Percentiles rank a stretch among this genome's conserved stretches.
Conservation (phyloP, 2,888 invertebrate species). For the Colostygia pectinataria region DNA sequence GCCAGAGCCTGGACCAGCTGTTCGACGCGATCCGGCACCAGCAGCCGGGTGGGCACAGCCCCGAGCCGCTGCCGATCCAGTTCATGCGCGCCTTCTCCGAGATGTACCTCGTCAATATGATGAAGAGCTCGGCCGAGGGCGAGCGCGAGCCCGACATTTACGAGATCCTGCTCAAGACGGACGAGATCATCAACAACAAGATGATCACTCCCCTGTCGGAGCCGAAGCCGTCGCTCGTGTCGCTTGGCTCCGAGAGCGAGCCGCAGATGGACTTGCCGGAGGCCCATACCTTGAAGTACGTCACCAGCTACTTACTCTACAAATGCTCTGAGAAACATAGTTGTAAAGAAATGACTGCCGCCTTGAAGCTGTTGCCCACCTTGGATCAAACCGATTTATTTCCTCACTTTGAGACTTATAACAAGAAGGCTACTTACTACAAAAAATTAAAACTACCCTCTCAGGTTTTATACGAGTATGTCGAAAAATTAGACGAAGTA, state of each 20-base stretch:
- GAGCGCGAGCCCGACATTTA: conserved; percentile 25
- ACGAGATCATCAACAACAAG: conserved; percentile 26
- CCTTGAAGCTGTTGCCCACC: conserved; percentile 23
- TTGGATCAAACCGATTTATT: conserved; percentile 23
- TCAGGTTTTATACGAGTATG: conserved; percentile 30
- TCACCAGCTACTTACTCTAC: conserved; percentile 30
- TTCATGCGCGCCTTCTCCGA: conserved; percentile 28
- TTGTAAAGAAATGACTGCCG: conserved; percentile 24
- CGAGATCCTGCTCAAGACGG: conserved; percentile 25
- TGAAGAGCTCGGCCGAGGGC: conserved; percentile 23
- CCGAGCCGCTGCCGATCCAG: conserved; percentile 25
- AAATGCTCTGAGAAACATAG: conserved; percentile 29
- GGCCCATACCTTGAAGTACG: conserved; percentile 25
- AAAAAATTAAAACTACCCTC: conserved; percentile 27
- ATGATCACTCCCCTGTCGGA: conserved; percentile 20
- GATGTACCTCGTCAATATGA: conserved; percentile 24
- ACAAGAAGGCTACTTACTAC: conserved; percentile 24
- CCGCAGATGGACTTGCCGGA: conserved; percentile 25
- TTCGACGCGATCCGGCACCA: conserved; percentile 25
- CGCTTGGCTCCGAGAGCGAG: conserved; percentile 26
- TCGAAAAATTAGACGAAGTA: conserved; percentile 29
- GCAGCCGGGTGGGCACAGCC: conserved; percentile 17
- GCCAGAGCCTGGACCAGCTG: conserved; percentile 18
- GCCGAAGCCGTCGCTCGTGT: conserved; percentile 14
- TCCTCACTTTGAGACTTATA: conserved; percentile 27